Base-by-base conservation (phyloP, 2,888 invertebrate species). In the Siphonodentalium dalli region DNA sequence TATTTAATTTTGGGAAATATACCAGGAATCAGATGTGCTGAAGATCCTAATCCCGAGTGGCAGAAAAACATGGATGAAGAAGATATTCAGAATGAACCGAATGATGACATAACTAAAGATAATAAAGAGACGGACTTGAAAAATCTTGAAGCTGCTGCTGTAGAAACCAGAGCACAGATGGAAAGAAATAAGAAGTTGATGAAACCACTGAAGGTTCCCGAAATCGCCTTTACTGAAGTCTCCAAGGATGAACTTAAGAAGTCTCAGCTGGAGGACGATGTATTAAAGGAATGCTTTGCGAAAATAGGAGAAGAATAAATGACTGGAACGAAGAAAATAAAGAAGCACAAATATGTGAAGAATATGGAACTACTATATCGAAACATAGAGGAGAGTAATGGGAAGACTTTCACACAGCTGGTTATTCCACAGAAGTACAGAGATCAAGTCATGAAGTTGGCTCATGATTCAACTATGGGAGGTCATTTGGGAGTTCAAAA, bases 381-480 rank as follows among this genome's bases (percentile, higher is more conserved):
- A 8, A 34, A 45, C 33, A n/a, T n/a, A n/a, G n/a, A n/a, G 18
- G 39, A 37, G 5, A 26, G n/a, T 23, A 20, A 55, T 6, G 41
- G 45, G 3, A 51, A 39, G n/a, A 18, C 9, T 11, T 51, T 31
- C 15, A 21, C 23, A 11, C 51, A 57, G 39, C 11, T 55, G 11
- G 55, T 61, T 33, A 54, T 63, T 13, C 59, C 61, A 2, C 28
- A 44, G 35, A 33, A 41, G 35, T 51, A 51, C 18, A 29, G 57
- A 7, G 23, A 24, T 3, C 39, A n/a, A 3, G 56, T 64, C 3
- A 29, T 63, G 44, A 41, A 28, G 24, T 26, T 60, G 7, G 65
- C 65, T 8, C 65, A 65, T 44, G 61, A 63, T 20, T 48, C 54
- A 15, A 51, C 54, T 9, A 31, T 63, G 39, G 35, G 43, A 11